Evolutionary conservation across 2,113 vertebrate species (phyloP), one percentile per base, ranked within the genome.

Genomic region (Riparia riparia): DNA sequence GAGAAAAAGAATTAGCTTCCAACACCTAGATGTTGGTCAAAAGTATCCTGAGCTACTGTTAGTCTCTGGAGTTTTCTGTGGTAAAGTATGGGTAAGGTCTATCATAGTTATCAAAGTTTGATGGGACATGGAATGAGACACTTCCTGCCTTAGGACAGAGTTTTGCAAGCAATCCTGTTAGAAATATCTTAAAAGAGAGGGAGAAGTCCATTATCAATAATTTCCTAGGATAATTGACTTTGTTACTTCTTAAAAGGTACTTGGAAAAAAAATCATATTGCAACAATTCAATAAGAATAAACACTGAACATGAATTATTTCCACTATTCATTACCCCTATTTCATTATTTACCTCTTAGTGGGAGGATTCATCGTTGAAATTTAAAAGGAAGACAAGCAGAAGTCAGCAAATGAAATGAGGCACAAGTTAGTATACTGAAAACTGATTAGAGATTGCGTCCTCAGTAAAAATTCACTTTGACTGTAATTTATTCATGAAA

Each of bases 401-500:
- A 86, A 74, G 66, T 76, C 50, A 56, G 44, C 14, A 93, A 79
- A 82, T 31, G 89, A 89, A 94, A 76, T 29, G 14, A 54, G 14
- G 22, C 34, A 81, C 17, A 76, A 81, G 18, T n/a, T 34, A 68
- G 20, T 68, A 69, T 39, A 76, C 19, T 58, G 24, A 95, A 94
- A 88, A 88, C 13, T 60, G 28, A 61, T 88, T 95, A 83, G 20
- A 42, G 56, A 69, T 66, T 82, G 3, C 16, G 13, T 84, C 12
- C 61, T 93, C 47, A 84, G 20, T 89, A 90, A 94, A 95, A 89
- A 77, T 18, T 82, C 54, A 32, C 37, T 90, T 73, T 90, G 58
- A 87, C 56, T 78, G 65, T 94, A 94, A 94, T 95, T 88, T 95
- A 95, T 96, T 94, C 50, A 78, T 83, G 7, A 77, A 84, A 94